Conservation (phyloP, 2,113 vertebrate species). For the Spilogale gracilis region DNA sequence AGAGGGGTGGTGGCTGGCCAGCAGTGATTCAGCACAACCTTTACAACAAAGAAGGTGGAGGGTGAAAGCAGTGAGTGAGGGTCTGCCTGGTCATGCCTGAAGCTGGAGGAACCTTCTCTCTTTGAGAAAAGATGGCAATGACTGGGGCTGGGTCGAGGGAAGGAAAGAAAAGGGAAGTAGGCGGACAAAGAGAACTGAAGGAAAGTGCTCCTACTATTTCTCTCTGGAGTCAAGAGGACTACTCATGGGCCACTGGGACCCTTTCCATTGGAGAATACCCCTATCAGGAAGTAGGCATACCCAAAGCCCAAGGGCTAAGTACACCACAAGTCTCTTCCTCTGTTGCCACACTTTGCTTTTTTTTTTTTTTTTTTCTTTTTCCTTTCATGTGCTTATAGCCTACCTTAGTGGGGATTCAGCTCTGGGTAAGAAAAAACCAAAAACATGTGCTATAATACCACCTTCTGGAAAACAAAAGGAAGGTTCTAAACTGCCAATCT, state of each 20-base stretch:
- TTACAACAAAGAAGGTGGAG: not conserved
- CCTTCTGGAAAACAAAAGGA: not conserved
- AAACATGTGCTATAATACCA: not conserved
- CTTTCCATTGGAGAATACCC: not conserved
- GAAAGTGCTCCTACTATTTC: not conserved
- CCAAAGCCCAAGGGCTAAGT: not conserved
- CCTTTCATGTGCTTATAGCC: not conserved
- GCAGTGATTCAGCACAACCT: not conserved
- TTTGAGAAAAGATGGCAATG: not conserved
- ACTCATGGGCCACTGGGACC: not conserved
- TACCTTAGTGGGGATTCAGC: not conserved
- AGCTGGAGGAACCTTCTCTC: not conserved
- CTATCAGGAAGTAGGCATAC: not conserved
- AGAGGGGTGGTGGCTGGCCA: not conserved
- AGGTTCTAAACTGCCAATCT: not conserved
- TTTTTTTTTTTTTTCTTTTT: not conserved
- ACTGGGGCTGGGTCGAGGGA: not conserved
- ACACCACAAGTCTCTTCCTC: not conserved
- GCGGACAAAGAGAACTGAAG: not conserved
- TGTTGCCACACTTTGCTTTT: not conserved
- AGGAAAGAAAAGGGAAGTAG: not conserved
- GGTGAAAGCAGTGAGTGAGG: not conserved
- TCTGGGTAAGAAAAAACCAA: not conserved
- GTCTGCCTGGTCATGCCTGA: not conserved
- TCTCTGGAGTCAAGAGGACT: not conserved